phyloP scores from a whole-genome alignment of 2,888 invertebrate species.

The Cactoblastis cactorum region DNA sequence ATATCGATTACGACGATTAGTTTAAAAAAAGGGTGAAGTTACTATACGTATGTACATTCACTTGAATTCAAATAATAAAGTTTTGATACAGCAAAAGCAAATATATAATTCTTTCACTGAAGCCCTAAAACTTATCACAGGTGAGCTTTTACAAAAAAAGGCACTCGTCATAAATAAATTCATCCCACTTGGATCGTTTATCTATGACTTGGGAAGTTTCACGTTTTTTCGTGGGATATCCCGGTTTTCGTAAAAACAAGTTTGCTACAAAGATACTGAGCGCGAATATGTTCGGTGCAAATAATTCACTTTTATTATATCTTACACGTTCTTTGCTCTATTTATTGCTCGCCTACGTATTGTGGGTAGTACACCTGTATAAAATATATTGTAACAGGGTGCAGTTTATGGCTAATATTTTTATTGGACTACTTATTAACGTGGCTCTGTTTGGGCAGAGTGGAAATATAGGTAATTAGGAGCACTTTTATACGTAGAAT shows the following conservation, averaged over 20 bases:
- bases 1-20: too few species aligned
- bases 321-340: slow-evolving; percentile 73
- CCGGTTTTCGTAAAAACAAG: slow-evolving; percentile 40
- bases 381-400: slow-evolving; percentile 65
- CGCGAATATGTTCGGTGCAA: slow-evolving; percentile 67
- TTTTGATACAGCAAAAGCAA: background rate
- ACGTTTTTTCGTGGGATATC: slow-evolving; percentile 2
- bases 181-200: slow-evolving; percentile 16
- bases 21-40: too few species aligned
- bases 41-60: background rate
- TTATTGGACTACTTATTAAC: slow-evolving; percentile 4
- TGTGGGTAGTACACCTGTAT: slow-evolving; percentile 61
- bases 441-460: background rate
- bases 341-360: slow-evolving; percentile 71
- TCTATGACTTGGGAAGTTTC: slow-evolving; percentile 14
- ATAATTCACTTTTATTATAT: slow-evolving; percentile 78
- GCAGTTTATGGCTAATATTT: slow-evolving; percentile 46
- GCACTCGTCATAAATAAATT: slow-evolving; percentile 11
- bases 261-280: slow-evolving; percentile 51
- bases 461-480: slow-evolving; percentile 1
- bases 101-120: background rate
- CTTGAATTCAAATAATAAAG: background rate
- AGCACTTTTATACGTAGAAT: background rate
- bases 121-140: background rate
- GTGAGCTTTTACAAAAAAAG: slow-evolving; percentile 7